Evolutionary conservation across 2,113 vertebrate species (phyloP).

Genomic region (Lethenteron reissneri): DNA sequence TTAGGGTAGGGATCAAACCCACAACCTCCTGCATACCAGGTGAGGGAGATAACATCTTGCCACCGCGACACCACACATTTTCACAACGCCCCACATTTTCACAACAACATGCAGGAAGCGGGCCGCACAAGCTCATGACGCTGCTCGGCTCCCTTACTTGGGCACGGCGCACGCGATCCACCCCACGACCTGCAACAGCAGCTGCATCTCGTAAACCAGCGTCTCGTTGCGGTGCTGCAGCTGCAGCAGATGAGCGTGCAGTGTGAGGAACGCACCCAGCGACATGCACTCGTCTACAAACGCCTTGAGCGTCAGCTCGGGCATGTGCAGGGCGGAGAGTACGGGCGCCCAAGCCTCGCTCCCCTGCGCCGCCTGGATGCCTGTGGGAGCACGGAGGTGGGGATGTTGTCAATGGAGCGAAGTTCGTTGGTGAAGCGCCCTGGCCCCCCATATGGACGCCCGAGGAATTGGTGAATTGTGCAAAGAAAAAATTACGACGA

Average conservation of each 20-base stretch:
- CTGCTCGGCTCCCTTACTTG: slow-evolving; percentile 23
- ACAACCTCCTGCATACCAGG: not conserved
- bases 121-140: too few species aligned
- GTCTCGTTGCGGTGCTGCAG: slow-evolving; percentile 59
- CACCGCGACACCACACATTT: too few species aligned
- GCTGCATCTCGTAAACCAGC: slow-evolving; percentile 48
- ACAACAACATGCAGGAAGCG: too few species aligned
- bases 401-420: too few species aligned
- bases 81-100: too few species aligned
- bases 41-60: too few species aligned
- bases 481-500: too few species aligned
- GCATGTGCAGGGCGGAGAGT: slow-evolving; percentile 71
- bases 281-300: slow-evolving; percentile 71
- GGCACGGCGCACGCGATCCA: slow-evolving; percentile 70
- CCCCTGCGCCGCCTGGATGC: slow-evolving; percentile 16
- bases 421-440: too few species aligned
- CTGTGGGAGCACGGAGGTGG: too few species aligned
- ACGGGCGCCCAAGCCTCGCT: slow-evolving; percentile 69
- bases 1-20: not conserved
- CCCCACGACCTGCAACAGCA: slow-evolving; percentile 42
- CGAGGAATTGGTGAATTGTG: too few species aligned
- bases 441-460: too few species aligned
- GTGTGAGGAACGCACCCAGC: slow-evolving; percentile 64
- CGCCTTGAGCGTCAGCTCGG: slow-evolving; percentile 72
- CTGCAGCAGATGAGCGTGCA: slow-evolving; percentile 69